A percentile compares a stretch with the other conserved stretches of the same genome.
Conservation (phyloP, 2,113 vertebrate genomes). For the Forbesichthys agassizii region DNA sequence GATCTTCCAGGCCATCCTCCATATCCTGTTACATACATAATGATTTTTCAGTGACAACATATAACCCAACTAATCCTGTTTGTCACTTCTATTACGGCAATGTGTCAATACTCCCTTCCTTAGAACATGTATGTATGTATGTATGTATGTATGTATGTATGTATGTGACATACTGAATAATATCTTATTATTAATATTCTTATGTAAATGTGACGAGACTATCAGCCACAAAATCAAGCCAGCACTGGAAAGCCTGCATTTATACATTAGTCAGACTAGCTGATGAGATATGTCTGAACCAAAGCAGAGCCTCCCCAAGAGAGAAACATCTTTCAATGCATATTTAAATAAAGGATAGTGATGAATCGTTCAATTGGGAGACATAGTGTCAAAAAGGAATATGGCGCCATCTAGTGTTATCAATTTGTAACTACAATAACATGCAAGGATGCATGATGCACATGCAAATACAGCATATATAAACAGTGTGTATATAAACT, state of each 20-base stretch:
- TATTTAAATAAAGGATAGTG: background rate
- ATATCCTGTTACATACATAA: constrained; percentile 68
- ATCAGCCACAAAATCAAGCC: background rate
- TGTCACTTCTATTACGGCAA: background rate
- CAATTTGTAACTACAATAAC: constrained; percentile 14
- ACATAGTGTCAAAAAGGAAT: constrained; percentile 10
- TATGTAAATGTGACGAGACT: no score
- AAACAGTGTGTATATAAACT: no score
- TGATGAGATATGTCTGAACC: constrained; percentile 3
- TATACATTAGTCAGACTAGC: background rate
- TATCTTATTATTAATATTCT: no score
- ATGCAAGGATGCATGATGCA: background rate
- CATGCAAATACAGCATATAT: background rate
- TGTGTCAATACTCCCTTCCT: background rate
- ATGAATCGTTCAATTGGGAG: background rate
- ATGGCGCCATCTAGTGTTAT: constrained; percentile 53
- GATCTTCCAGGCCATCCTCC: constrained; percentile 76
- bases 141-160: background rate
- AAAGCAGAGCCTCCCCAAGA: background rate
- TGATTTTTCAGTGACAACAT: background rate
- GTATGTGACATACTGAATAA: background rate
- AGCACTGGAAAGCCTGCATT: background rate
- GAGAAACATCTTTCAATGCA: background rate
- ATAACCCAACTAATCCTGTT: background rate
- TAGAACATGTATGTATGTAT: background rate